A percentile compares a stretch with the other conserved stretches of the same genome.
These are phyloP conservation scores for Lepidostoma basale DNA, from an alignment of 1,140 invertebrate species.

Conservation along the genomic window DNA sequence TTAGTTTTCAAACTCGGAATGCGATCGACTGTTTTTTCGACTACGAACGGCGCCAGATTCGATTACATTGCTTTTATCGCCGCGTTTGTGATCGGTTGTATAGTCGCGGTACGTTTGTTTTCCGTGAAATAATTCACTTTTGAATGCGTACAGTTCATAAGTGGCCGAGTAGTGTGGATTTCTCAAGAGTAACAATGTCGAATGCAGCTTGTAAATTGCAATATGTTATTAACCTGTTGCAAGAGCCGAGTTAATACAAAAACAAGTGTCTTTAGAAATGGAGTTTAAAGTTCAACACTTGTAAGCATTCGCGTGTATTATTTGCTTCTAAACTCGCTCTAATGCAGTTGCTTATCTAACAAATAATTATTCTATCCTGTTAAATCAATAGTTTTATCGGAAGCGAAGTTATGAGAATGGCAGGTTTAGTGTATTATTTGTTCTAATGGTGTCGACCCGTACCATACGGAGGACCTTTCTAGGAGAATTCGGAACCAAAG, in stretches of 20 bases:
- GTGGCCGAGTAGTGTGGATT: too few relatives aligned
- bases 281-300: too few relatives aligned
- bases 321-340: too few relatives aligned
- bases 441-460: neutral
- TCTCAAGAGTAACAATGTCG: too few relatives aligned
- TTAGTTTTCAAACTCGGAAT: neutral
- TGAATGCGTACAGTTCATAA: too few relatives aligned
- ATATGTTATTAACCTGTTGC: too few relatives aligned
- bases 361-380: neutral
- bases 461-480: neutral
- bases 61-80: slow-evolving; percentile 3
- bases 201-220: too few relatives aligned
- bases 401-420: neutral
- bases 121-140: neutral
- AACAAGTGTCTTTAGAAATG: too few relatives aligned
- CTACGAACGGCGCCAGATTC: neutral
- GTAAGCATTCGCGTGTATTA: too few relatives aligned
- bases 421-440: too few relatives aligned
- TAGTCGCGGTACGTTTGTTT: too few relatives aligned
- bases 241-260: too few relatives aligned
- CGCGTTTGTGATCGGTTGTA: neutral
- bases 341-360: slow-evolving; percentile 20
- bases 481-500: neutral
- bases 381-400: slow-evolving; percentile 29
- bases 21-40: neutral